Evolutionary conservation across 1,140 invertebrate genomes (phyloP), one percentile per base, ranked within the genome.

Genomic region (Parasteatoda tepidariorum): DNA sequence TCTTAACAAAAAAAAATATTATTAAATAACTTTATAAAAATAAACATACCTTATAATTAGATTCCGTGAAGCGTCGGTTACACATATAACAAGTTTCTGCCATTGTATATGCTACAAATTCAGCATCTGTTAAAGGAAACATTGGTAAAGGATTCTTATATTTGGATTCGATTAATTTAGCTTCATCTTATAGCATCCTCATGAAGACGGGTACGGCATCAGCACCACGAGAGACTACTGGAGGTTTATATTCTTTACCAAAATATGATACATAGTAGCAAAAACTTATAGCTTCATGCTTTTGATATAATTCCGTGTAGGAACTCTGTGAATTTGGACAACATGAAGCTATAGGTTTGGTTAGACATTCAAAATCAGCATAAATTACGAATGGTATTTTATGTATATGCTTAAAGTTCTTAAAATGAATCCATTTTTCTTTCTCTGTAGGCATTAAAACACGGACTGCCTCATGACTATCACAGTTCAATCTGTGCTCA

Each of bases 361-460:
- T 38, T 11, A 79, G 66, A 33, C 48, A 79, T 41, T 55, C 75
- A 31, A 67, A 68, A 62, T 79, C 48, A 31, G 28, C 71, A 22
- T 74, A 79, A 38, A 22, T 34, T 3, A n/a, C n/a, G n/a, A n/a
- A n/a, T n/a, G n/a, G n/a, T n/a, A n/a, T n/a, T n/a, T n/a, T n/a
- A n/a, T n/a, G n/a, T n/a, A n/a, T n/a, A n/a, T n/a, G n/a, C n/a
- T n/a, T n/a, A n/a, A n/a, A n/a, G n/a, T n/a, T n/a, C n/a, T n/a
- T n/a, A n/a, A n/a, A n/a, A n/a, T n/a, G n/a, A n/a, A n/a, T n/a
- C n/a, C n/a, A n/a, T n/a, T n/a, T n/a, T n/a, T n/a, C n/a, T n/a
- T n/a, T n/a, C n/a, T n/a, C n/a, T n/a, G n/a, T n/a, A n/a, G n/a
- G n/a, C n/a, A n/a, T n/a, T n/a, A n/a, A n/a, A n/a, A n/a, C n/a